Evolutionary conservation across 1,140 invertebrate genomes (phyloP).

Genomic region (Temnothorax curvispinosus): DNA sequence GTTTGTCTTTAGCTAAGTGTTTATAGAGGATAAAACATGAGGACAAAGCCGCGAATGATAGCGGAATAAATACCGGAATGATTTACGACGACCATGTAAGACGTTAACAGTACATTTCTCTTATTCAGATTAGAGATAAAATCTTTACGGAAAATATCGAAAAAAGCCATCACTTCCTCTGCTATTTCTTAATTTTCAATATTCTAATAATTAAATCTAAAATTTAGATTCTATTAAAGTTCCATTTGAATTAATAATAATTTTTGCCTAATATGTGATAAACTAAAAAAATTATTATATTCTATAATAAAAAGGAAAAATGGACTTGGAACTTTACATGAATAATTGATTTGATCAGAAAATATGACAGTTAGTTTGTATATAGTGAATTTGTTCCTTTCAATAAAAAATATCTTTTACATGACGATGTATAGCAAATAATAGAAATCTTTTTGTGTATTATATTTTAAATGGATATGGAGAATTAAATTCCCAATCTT

Average conservation of each 20-base stretch:
- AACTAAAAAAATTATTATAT: background rate
- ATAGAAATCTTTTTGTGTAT: background rate
- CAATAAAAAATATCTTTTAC: background rate
- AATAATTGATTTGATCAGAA: background rate
- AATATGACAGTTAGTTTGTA: background rate
- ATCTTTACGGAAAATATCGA: background rate
- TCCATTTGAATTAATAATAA: background rate
- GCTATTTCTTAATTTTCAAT: background rate
- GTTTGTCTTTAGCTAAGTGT: slow-evolving; percentile 19
- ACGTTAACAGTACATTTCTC: background rate
- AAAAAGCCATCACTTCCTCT: background rate
- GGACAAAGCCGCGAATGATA: background rate
- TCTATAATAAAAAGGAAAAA: background rate
- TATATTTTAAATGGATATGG: background rate
- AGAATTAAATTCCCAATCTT: slow-evolving; percentile 11
- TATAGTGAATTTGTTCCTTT: background rate
- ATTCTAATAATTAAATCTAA: background rate
- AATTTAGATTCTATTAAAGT: background rate
- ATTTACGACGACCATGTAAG: background rate
- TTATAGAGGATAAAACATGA: background rate
- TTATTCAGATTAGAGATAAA: background rate
- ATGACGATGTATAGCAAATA: background rate
- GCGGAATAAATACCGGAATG: background rate
- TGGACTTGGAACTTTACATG: background rate
- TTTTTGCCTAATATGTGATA: background rate